phyloP scores from a whole-genome alignment of 2,113 vertebrate species.

The Nesoenas mayeri region DNA sequence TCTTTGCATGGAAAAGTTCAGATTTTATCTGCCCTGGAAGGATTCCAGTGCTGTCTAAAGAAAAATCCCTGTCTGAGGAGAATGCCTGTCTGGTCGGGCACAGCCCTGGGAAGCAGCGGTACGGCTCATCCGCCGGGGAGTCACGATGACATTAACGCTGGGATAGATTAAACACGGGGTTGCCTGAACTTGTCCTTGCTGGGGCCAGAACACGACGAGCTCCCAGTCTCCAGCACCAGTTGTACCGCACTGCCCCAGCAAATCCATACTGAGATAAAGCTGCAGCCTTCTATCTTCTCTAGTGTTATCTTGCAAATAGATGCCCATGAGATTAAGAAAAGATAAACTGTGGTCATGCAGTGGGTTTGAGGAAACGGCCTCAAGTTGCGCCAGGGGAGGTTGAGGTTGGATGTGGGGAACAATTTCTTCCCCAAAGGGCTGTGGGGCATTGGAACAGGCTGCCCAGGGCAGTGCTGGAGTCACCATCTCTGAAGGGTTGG shows the following conservation, averaged over 20 bases:
- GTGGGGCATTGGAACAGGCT: too few species aligned
- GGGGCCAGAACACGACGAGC: neutral
- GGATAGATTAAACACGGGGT: rapidly evolving
- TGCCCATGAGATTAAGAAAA: neutral
- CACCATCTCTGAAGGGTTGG: too few species aligned
- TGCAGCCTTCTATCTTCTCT: neutral
- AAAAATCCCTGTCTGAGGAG: neutral
- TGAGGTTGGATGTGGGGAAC: too few species aligned
- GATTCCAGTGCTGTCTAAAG: constrained; percentile 7
- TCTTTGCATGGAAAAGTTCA: neutral
- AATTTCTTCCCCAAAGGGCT: too few species aligned
- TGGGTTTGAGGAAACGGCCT: too few species aligned
- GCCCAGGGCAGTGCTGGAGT: too few species aligned
- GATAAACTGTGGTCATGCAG: rapidly evolving
- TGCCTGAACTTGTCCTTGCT: neutral
- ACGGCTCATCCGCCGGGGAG: neutral
- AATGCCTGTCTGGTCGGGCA: constrained; percentile 9
- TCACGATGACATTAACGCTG: neutral
- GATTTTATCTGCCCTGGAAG: constrained; percentile 53
- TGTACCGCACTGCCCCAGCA: neutral
- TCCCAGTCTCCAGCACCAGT: rapidly evolving
- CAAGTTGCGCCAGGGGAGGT: too few species aligned
- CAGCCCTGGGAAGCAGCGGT: neutral
- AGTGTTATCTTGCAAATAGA: neutral
- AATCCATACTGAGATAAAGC: neutral